Base-by-base conservation (phyloP, 2,113 vertebrate species). In the Ceyx margarethae region DNA sequence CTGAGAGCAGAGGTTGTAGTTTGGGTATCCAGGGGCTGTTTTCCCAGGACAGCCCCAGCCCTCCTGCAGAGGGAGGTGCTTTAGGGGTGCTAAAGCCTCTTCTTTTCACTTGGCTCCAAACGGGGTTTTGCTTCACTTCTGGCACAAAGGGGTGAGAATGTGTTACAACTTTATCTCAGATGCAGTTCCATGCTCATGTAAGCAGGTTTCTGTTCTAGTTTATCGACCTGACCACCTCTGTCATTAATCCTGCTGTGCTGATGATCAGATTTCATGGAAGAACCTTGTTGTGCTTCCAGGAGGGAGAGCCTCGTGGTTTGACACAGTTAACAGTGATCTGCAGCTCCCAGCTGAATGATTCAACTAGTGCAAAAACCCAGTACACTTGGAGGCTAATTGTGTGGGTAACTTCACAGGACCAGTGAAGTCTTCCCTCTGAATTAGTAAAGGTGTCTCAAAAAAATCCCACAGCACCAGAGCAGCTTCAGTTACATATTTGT, bases 231-330 rank as follows among this genome's bases (percentile, higher is more conserved):
- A 91, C 84, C 87, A 64, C 87, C 75, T 80, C 78, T 91, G 90
- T 87, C 84, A 91, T 89, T 95, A 96, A 95, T 91, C 71, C 87
- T 64, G 0, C 86, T 85, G 60, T 79, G 87, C 64, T 48, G 71
- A 65, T 93, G 80, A 82, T 96, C 94, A 92, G 81, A 92, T 95
- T 96, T 92, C 91, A 57, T 64, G 58, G 82, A 73, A 72, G 89
- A 91, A 72, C 89, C 89, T 90, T 95, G 89, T 94, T 94, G 86
- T 94, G 60, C 66, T 89, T 96, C 90, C 94, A 95, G 71, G 46
- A 84, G 60, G 68, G 64, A 89, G 69, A 82, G 37, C 51, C 91
- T 87, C 2, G 3, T 91, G 87, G 56, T 78, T 40, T 89, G 78
- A 84, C 81, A 73, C 66, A 84, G 65, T 91, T 83, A 35, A 78